These are phyloP conservation scores for Zelleria hepariella DNA, from an alignment of 2,888 invertebrate species.

Conservation along the genomic window DNA sequence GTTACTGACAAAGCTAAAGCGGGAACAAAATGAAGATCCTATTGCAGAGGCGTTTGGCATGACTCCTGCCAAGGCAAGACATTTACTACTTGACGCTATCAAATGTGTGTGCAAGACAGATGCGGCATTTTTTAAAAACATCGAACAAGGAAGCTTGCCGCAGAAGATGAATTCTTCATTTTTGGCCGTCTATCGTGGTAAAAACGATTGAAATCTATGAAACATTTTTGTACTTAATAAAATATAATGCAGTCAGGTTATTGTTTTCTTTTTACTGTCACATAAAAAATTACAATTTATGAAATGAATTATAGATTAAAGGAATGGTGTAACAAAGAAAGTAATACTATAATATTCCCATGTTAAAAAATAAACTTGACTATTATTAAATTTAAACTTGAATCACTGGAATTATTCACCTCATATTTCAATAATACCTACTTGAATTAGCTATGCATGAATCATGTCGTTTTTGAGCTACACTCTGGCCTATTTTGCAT, in stretches of 20 bases:
- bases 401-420: constrained; percentile 33
- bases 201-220: too few species aligned
- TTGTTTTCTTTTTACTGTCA: too few species aligned
- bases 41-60: not conserved
- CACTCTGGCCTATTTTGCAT: constrained; percentile 34
- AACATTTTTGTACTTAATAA: too few species aligned
- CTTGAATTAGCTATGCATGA: constrained; percentile 40
- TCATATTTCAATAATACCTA: constrained; percentile 48
- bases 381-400: not conserved
- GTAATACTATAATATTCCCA: too few species aligned
- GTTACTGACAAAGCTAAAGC: not conserved
- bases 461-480: constrained; percentile 44
- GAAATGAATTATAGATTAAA: too few species aligned
- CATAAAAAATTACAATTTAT: too few species aligned
- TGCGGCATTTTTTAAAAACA: not conserved
- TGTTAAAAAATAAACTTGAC: not conserved
- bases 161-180: too few species aligned
- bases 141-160: not conserved
- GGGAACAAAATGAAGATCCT: not conserved
- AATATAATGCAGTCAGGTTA: too few species aligned
- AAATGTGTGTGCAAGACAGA: not conserved
- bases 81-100: not conserved
- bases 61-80: not conserved
- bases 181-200: too few species aligned
- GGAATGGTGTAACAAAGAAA: too few species aligned